Evolutionary conservation across 2,797 vertebrate genomes (phyloP).

Genomic region (Pampus argenteus): DNA sequence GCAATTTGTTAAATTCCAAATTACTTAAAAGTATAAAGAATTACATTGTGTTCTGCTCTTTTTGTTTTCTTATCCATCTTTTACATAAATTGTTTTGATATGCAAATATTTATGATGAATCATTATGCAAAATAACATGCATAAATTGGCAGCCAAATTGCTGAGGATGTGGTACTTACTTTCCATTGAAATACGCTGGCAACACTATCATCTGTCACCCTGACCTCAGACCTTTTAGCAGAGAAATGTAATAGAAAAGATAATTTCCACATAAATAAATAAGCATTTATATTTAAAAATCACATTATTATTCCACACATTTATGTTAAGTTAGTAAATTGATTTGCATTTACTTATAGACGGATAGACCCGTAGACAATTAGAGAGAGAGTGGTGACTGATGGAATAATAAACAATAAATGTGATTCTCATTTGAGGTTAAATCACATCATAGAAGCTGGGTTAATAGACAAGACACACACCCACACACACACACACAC

Average conservation of each 20-base stretch:
- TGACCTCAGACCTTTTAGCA: conserved; percentile 23
- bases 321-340: neutral
- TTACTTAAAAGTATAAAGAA: neutral
- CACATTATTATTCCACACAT: neutral
- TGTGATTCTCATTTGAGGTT: conserved; percentile 28
- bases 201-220: neutral
- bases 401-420: conserved; percentile 21
- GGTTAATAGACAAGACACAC: neutral
- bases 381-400: neutral
- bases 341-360: conserved; percentile 10
- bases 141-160: neutral
- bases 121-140: neutral
- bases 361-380: neutral
- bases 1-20: neutral
- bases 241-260: neutral
- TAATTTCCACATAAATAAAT: neutral
- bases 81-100: neutral
- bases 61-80: neutral
- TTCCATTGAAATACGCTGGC: neutral
- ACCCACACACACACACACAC: neutral
- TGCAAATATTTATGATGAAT: conserved; percentile 13
- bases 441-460: neutral
- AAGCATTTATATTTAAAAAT: neutral
- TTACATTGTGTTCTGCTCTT: neutral
- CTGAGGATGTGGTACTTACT: neutral